Evolutionary conservation across 2,888 invertebrate species (phyloP), one percentile per base, ranked within the genome.

Genomic region (Synergus japonicus): DNA sequence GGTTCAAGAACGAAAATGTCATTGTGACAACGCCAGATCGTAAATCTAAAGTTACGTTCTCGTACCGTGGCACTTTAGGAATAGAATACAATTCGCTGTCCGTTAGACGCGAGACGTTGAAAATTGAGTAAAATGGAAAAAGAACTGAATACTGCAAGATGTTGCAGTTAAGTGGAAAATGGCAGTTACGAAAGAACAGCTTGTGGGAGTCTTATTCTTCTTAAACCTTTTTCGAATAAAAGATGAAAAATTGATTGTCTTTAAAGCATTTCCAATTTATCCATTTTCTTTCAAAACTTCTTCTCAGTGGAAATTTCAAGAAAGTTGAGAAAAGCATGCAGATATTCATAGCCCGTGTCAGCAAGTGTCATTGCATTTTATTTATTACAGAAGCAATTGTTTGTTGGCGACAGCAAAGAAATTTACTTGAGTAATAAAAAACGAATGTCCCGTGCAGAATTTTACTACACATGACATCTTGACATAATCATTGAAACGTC

Each of bases 1-100:
- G 43, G 66, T 66, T 66, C 66, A 66, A 66, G 66, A 66, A 66
- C 66, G 15, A 37, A 66, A 66, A 43, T 43, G 66, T 66, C 66
- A n/a, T 54, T 54, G 18, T 66, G 66, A 66, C 66, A 66, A 66
- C 43, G 43, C 66, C n/a, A 18, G 66, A 41, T 66, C 66, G 66
- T 66, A 66, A 66, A 66, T 66, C 66, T 66, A 18, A 66, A 37
- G 15, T 41, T 65, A 65, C 9, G 43, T 66, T 66, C 66, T 15
- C 66, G 18, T 18, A 43, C 29, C 10, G 5, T 66, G 66, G 5
- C 65, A 65, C 15, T 66, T 44, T 8, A 66, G 15, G 18, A 66
- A 37, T n/a, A 54, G 54, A 54, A 54, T 54, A 54, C 54, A 54
- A 54, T 54, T 54, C 65, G 7, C 37, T 65, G 29, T 65, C 41